Percentiles rank a stretch among this genome's conserved stretches.
Evolutionary conservation across 2,113 vertebrate species (phyloP).

Genomic region (Aythya baeri): DNA sequence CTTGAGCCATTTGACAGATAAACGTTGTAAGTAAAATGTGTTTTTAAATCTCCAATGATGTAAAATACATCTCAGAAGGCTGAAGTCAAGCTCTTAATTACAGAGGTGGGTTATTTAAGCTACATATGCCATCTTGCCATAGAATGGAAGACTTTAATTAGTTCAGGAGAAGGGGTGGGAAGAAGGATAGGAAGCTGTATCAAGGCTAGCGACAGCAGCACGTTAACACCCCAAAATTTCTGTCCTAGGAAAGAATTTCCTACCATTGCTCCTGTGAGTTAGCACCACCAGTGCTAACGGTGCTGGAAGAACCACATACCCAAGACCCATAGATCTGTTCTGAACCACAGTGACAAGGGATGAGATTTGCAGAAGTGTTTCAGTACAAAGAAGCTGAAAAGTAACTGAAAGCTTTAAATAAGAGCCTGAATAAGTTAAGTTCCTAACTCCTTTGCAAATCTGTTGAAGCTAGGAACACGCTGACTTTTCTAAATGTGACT

Average conservation of each 20-base stretch:
- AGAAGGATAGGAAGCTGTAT: neutral
- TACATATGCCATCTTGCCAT: neutral
- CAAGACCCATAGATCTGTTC: neutral
- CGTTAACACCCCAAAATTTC: neutral
- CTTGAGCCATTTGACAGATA: neutral
- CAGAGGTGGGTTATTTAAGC: constrained; percentile 41
- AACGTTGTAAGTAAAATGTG: constrained; percentile 3
- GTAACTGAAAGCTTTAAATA: neutral
- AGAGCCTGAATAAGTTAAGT: neutral
- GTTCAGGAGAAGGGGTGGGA: neutral
- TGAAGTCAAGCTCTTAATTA: constrained; percentile 43
- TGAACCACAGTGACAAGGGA: neutral
- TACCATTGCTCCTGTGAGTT: neutral
- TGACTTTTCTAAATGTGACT: neutral
- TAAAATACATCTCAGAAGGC: constrained; percentile 35
- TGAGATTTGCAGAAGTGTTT: neutral
- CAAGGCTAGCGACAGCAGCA: constrained; percentile 10
- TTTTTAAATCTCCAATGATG: constrained; percentile 25
- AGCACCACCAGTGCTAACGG: neutral
- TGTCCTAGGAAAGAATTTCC: neutral
- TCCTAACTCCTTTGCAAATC: neutral
- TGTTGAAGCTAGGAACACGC: neutral
- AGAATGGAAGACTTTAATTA: constrained; percentile 57
- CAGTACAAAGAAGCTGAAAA: neutral
- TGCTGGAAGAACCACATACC: neutral